Evolutionary conservation across 2,888 invertebrate genomes (phyloP).

Genomic region (Carabus problematicus): DNA sequence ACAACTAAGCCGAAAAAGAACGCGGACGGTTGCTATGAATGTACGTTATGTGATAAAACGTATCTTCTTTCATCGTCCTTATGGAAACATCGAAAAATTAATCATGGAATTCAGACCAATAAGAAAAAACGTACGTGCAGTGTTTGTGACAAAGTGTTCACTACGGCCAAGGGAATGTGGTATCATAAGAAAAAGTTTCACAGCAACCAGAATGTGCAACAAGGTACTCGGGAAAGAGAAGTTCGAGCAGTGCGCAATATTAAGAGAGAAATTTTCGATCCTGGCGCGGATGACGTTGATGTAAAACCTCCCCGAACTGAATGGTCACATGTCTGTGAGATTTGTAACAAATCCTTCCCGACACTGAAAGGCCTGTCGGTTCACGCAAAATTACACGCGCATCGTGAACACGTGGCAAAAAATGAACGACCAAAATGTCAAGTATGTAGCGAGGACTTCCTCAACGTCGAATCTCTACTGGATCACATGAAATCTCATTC

Average conservation of each 20-base stretch:
- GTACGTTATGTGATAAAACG: constrained; percentile 44
- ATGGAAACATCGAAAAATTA: constrained; percentile 59
- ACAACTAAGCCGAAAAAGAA: constrained; percentile 61
- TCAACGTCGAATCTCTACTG: constrained; percentile 4
- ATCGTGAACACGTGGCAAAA: not conserved
- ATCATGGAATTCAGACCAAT: not conserved
- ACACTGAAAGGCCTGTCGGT: constrained; percentile 3
- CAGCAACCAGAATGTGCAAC: not conserved
- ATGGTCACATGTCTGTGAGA: constrained; percentile 2
- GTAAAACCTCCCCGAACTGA: not conserved
- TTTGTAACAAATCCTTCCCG: constrained; percentile 11
- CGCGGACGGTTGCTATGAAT: constrained; percentile 39
- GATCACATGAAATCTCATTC: constrained; percentile 21
- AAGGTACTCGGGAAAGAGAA: too few relatives aligned
- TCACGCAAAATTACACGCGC: constrained; percentile 12
- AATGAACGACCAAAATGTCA: constrained; percentile 15
- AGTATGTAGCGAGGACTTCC: constrained; percentile 3
- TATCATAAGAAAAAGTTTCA: constrained; percentile 1
- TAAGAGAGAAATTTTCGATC: not conserved
- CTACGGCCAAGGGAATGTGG: not conserved
- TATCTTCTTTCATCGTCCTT: not conserved
- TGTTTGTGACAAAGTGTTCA: constrained; percentile 16
- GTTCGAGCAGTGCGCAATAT: too few relatives aligned
- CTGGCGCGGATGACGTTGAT: constrained; percentile 2
- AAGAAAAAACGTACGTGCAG: constrained; percentile 16